These are phyloP conservation scores for Proctacanthus coquilletti DNA, from an alignment of 1,140 invertebrate genomes.

Conservation along the genomic window DNA sequence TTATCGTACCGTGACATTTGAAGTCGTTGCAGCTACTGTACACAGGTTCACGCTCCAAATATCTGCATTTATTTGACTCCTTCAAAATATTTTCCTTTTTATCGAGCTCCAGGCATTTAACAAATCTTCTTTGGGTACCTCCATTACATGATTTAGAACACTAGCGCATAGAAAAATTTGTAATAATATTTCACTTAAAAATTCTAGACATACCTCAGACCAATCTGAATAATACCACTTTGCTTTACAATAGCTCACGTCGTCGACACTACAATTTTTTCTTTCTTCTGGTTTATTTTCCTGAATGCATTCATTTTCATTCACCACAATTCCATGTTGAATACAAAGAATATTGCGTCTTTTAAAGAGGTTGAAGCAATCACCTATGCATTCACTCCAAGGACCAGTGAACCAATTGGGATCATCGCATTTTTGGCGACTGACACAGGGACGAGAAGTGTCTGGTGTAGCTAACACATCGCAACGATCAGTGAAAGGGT, in stretches of 20 bases:
- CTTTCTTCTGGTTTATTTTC: slow-evolving; percentile 7
- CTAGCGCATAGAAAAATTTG: too few relatives aligned
- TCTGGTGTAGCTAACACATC: slow-evolving; percentile 38
- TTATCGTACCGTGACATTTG: slow-evolving; percentile 28
- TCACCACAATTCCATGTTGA: slow-evolving; percentile 24
- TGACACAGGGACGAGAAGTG: slow-evolving; percentile 38
- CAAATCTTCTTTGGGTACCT: slow-evolving; percentile 38
- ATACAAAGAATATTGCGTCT: slow-evolving; percentile 30
- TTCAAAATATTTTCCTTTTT: slow-evolving; percentile 22
- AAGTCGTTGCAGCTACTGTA: slow-evolving; percentile 41
- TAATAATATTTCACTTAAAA: too few relatives aligned
- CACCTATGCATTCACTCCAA: slow-evolving; percentile 38
- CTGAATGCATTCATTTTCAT: slow-evolving; percentile 17
- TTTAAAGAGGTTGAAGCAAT: slow-evolving; percentile 27
- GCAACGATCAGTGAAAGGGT: slow-evolving; percentile 31
- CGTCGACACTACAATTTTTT: slow-evolving; percentile 26
- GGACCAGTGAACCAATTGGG: slow-evolving; percentile 47
- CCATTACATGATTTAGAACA: slow-evolving; percentile 38
- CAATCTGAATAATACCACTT: slow-evolving; percentile 43
- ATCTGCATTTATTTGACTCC: slow-evolving; percentile 30
- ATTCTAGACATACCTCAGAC: slow-evolving; percentile 31
- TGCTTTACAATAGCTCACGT: slow-evolving; percentile 31
- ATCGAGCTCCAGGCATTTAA: slow-evolving; percentile 38
- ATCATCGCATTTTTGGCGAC: slow-evolving; percentile 35
- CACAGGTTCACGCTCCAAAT: slow-evolving; percentile 33